Evolutionary conservation across 2,797 vertebrate species (phyloP).

Genomic region (Xiphophorus birchmanni): DNA sequence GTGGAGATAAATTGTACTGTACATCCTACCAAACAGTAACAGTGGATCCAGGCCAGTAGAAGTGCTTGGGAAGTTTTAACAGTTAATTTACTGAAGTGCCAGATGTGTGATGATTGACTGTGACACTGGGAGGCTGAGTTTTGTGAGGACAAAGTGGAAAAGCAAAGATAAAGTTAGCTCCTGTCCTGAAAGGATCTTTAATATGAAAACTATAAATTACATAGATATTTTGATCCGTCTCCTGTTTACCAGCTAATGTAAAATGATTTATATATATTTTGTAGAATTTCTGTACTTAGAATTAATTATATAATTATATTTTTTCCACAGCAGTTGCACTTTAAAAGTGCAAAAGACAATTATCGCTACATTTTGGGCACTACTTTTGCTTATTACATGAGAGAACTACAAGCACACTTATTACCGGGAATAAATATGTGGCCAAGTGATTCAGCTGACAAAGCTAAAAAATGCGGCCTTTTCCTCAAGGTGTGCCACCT

Average conservation of each 20-base stretch:
- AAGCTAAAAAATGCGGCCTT: not conserved
- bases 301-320: conserved; percentile 21
- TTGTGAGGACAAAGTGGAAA: conserved; percentile 43
- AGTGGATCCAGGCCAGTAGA: conserved; percentile 42
- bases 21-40: conserved; percentile 52
- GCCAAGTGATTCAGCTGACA: conserved; percentile 14
- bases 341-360: conserved; percentile 45
- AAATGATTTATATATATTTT: conserved; percentile 30
- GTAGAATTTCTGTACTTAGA: conserved; percentile 28
- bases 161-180: conserved; percentile 31
- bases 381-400: not conserved
- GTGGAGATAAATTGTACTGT: conserved; percentile 27
- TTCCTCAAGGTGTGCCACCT: conserved; percentile 29
- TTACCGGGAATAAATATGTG: not conserved
- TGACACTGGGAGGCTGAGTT: conserved; percentile 58
- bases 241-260: conserved; percentile 24
- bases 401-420: not conserved
- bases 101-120: conserved; percentile 34
- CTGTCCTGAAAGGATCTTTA: conserved; percentile 27
- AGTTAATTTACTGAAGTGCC: conserved; percentile 33
- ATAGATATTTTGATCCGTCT: conserved; percentile 8
- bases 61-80: conserved; percentile 27
- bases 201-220: conserved; percentile 29
- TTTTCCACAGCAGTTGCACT: conserved; percentile 52
- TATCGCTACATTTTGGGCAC: not conserved